These are phyloP conservation scores for Silurus glanis DNA, from an alignment of 2,113 vertebrate genomes.

Conservation along the genomic window DNA sequence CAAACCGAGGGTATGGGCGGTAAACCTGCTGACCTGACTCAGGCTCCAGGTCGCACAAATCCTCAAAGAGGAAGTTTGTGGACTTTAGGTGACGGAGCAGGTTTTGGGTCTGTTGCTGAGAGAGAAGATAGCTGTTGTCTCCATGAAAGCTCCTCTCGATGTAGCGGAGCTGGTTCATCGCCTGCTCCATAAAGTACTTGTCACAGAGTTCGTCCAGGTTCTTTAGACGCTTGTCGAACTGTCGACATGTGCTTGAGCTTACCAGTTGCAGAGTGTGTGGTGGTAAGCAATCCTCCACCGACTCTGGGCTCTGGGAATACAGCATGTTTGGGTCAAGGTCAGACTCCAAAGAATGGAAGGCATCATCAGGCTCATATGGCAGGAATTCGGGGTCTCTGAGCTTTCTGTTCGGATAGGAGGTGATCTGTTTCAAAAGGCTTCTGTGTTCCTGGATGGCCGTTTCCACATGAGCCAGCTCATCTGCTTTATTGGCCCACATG, in stretches of 20 bases:
- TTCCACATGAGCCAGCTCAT: slow-evolving; percentile 84
- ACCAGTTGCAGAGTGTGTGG: slow-evolving; percentile 79
- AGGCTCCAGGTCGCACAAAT: slow-evolving; percentile 64
- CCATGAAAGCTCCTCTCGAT: slow-evolving; percentile 83
- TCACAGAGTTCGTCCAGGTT: slow-evolving; percentile 89
- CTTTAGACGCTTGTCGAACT: slow-evolving; percentile 86
- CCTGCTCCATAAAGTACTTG: slow-evolving; percentile 84
- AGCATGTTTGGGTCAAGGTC: slow-evolving; percentile 26
- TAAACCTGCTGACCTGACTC: slow-evolving; percentile 61
- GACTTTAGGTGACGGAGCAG: slow-evolving; percentile 77
- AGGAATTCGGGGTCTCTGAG: slow-evolving; percentile 77
- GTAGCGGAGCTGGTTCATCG: slow-evolving; percentile 80
- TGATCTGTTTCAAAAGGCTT: slow-evolving; percentile 88
- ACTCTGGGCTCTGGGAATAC: slow-evolving; percentile 8
- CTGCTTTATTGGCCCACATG: slow-evolving; percentile 75
- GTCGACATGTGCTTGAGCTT: slow-evolving; percentile 77
- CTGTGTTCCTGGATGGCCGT: slow-evolving; percentile 84
- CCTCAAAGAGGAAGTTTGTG: slow-evolving; percentile 89
- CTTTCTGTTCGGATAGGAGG: slow-evolving; percentile 87
- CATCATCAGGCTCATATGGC: slow-evolving; percentile 73
- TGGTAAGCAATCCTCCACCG: slow-evolving; percentile 29
- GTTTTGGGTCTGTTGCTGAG: slow-evolving; percentile 69
- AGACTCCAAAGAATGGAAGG: neutral
- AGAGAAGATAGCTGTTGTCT: slow-evolving; percentile 79
- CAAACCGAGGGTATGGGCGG: slow-evolving; percentile 35